Base-by-base conservation (phyloP, 2,888 invertebrate species). In the Cryptus armator region DNA sequence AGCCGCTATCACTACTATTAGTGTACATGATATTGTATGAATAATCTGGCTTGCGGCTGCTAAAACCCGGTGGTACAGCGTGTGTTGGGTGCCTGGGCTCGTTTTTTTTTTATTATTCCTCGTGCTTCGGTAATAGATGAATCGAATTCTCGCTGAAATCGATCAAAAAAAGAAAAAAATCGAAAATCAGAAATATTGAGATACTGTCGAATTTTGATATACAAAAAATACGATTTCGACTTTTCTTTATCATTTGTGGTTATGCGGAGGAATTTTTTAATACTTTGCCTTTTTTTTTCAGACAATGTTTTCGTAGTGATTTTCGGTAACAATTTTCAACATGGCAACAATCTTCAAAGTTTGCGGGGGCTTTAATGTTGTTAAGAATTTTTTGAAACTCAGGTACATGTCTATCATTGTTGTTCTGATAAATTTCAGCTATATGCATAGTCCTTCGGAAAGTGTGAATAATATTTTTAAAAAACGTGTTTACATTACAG, bases 331-430 rank as follows among this genome's bases (percentile, higher is more conserved):
- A 9, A 68, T 12, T 16, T 71, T 56, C 24, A 83, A 72, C 75
- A 93, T 93, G 92, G 88, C 90, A 78, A 88, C 88, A 1, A 24
- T 92, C 46, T 81, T 90, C 4, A 92, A 90, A 87, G 81, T 84
- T 3, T 86, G 87, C 19, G 82, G 81, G 43, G 74, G 85, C 10
- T 64, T 89, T 3, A 89, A 89, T 75, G 67, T 89, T 32, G 80
- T 90, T 44, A 87, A 71, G 74, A 91, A 86, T 83, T 88, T 90
- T 19, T 86, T 92, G n/a, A 89, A 89, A 82, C 90, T 89, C 66
- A 89, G 87, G 93, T 93, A 90, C 71, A 88, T 24, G 53, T 59
- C 76, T 75, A 56, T 75, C n/a, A 78, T 56, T 67, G 12, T 53
- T 19, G 0, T 44, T 43, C 56, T 5, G 37, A 37, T 37, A 9